Conservation (phyloP, 2,888 invertebrate species). For the Syritta pipiens region DNA sequence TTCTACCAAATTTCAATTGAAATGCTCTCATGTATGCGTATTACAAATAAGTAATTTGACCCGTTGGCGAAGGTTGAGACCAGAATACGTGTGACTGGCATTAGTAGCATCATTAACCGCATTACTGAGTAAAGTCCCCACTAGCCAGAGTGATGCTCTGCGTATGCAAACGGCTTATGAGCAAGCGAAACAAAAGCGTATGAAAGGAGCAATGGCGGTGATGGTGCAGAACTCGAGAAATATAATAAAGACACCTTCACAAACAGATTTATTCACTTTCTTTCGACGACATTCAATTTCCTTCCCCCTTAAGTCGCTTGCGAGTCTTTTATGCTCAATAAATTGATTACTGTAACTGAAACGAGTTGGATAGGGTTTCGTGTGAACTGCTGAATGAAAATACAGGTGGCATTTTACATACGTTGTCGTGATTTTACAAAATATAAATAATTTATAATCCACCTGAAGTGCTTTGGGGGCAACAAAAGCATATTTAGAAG, state of each 20-base stretch:
- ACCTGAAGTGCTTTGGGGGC: no score
- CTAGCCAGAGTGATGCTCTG: neutral
- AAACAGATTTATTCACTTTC: conserved; percentile 14
- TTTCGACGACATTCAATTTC: neutral
- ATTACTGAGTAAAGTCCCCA: conserved; percentile 14
- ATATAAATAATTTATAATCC: conserved; percentile 1
- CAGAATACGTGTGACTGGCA: conserved; percentile 22
- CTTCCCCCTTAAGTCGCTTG: neutral
- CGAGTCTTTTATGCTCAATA: neutral
- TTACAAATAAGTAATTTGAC: conserved; percentile 34
- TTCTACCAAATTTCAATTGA: conserved; percentile 53
- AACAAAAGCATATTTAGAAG: no score
- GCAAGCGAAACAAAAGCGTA: conserved; percentile 21
- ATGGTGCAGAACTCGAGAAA: neutral
- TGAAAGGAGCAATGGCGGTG: neutral
- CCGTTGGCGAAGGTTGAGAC: neutral
- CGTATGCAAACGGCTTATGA: conserved; percentile 2
- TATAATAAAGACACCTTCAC: neutral
- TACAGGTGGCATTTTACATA: conserved; percentile 1
- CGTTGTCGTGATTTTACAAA: conserved; percentile 1
- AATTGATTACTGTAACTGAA: neutral
- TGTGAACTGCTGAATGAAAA: neutral
- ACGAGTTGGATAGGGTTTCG: neutral
- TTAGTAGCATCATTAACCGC: conserved; percentile 45
- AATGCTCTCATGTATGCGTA: neutral